Base-by-base conservation (phyloP, 2,888 invertebrate genomes). In the Ecliptopera silaceata region DNA sequence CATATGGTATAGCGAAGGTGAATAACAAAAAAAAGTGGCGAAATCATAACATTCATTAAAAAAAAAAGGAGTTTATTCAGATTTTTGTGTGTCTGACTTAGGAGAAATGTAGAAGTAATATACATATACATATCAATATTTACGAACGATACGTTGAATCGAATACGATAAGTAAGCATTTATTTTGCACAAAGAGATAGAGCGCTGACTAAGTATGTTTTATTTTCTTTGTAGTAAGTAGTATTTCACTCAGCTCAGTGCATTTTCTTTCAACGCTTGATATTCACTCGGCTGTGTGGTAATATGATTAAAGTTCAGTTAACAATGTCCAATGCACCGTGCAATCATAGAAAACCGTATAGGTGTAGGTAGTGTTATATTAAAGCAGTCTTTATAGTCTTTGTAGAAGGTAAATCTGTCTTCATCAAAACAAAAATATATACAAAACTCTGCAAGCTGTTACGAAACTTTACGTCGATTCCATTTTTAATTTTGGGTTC, bases 401-500 rank as follows among this genome's bases (percentile, higher is more conserved):
- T n/a, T n/a, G n/a, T n/a, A n/a, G n/a, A n/a, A n/a, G n/a, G 22
- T 29, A 2, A 17, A 39, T 39, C 41, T 12, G 20, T 12, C 22
- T 42, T 13, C 38, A 31, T 39, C 26, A 29, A 12, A 51, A 51
- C 26, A 6, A 44, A 54, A 61, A 55, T 57, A 57, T 63, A 65
- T 63, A 66, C 65, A 65, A 66, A 62, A 63, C 71, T 75, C 70
- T 66, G 61, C 65, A 59, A 55, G 58, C 63, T 12, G 68, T 80
- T 78, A 73, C 76, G 79, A 79, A 80, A 79, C 68, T 62, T 61
- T 55, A 48, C 57, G 64, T 65, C 69, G 64, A 72, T 75, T 80
- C 82, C 77, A 77, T 74, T 73, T 82, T 83, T 80, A 84, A 83
- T 79, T 76, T 79, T 76, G 71, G 77, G 82, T 82, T 84, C 78